Evolutionary conservation across 2,888 invertebrate genomes (phyloP), one percentile per base, ranked within the genome.

Genomic region (Lagria hirta): DNA sequence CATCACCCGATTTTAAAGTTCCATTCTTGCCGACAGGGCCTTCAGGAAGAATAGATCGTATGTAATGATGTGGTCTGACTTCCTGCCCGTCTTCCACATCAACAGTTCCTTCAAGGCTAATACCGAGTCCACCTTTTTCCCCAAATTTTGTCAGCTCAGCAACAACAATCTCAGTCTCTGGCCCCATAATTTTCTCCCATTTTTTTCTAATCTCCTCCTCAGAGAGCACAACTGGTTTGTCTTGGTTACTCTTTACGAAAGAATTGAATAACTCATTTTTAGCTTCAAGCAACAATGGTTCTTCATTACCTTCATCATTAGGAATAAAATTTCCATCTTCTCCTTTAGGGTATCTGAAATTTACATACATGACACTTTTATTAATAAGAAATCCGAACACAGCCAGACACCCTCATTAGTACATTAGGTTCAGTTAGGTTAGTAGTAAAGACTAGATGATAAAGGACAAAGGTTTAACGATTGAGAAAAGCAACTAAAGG

Each of bases 41-140:
- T 71, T 97, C 95, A n/a, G 91, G 86, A 60, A 98, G 77, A 61
- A 99, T 95, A 36, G 94, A 94, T 55, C 98, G 84, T 65, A 99
- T 97, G 72, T 97, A 98, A 76, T 98, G 99, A 74, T 99, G 99
- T 2, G 99, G 98, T 43, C 97, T 81, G 24, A 97, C 93, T 75
- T 99, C 98, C 42, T 90, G 83, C 0, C 98, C 98, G 65, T 90
- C 88, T 72, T 95, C 93, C 36, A 99, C 96, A 70, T 99, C 99
- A 22, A 97, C 98, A 0, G 99, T 99, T 34, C 99, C 98, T 71
- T 98, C 97, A 49, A 98, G 77, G 32, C 95, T 97, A 61, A 99
- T 96, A 18, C 98, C 98, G 37, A 99, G 79, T 2, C 98, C 98
- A 27, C 94, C 94, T 24, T 92, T 91, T 61, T 92, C 90, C 8